phyloP scores from a whole-genome alignment of 2,113 vertebrate species.

The Gymnogyps californianus region DNA sequence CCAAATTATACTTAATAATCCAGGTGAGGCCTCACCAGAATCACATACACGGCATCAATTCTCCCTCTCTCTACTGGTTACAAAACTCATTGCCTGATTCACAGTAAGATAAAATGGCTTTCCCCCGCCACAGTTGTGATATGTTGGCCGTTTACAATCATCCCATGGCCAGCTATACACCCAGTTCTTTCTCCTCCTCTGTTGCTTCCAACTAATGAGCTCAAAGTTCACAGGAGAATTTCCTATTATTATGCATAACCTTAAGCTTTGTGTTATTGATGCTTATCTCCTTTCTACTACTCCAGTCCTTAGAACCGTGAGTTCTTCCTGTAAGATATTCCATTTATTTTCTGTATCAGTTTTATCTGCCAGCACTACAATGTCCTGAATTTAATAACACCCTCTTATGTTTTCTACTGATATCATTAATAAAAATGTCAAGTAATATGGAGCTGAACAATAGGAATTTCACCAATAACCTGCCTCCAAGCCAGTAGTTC shows the following conservation, averaged over 20 bases:
- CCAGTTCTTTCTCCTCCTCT: background rate
- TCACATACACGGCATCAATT: background rate
- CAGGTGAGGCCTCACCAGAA: background rate
- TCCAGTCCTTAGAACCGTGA: background rate
- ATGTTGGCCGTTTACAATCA: background rate
- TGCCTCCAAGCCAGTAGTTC: background rate
- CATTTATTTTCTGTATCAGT: background rate
- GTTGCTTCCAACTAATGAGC: background rate
- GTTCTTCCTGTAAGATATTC: slow-evolving; percentile 9
- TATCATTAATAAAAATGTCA: slow-evolving; percentile 24
- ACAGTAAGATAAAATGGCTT: background rate
- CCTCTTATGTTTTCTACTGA: background rate
- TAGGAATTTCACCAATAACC: background rate
- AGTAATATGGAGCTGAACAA: background rate
- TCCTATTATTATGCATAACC: background rate
- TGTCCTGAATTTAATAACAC: background rate
- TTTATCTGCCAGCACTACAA: background rate
- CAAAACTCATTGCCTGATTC: background rate
- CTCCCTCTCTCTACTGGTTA: background rate
- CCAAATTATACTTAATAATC: background rate
- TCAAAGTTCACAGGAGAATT: background rate
- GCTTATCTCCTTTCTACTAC: background rate
- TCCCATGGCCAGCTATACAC: background rate
- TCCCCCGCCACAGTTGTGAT: accelerated
- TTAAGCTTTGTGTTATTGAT: background rate